Conservation (phyloP, 2,888 invertebrate genomes). For the Leptinotarsa rubiginosa region DNA sequence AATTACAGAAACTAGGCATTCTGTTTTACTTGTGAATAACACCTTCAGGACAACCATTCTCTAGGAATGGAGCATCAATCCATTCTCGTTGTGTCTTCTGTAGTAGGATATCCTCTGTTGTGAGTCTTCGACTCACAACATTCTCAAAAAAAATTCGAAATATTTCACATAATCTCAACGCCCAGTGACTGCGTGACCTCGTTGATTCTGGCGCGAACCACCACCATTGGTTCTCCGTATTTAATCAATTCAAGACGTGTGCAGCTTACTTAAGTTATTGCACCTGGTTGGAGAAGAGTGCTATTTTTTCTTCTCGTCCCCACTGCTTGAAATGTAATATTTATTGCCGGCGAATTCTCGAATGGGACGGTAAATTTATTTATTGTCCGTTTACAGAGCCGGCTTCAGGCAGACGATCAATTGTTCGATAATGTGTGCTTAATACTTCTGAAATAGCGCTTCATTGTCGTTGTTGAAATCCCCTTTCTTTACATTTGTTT, state of each 20-base stretch:
- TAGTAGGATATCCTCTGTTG: no score
- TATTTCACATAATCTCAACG: neutral
- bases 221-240: constrained; percentile 41
- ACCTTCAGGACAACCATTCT: no score
- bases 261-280: constrained; percentile 37
- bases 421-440: no score
- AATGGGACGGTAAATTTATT: constrained; percentile 1
- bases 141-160: no score
- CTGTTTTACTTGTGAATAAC: no score
- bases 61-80: no score
- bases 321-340: neutral
- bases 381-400: neutral
- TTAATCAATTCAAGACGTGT: constrained; percentile 38
- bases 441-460: no score
- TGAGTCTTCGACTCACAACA: no score
- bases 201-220: constrained; percentile 48
- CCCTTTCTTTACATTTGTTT: no score
- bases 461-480: no score
- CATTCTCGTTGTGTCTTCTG: no score
- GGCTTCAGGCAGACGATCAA: neutral
- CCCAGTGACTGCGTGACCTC: constrained; percentile 47
- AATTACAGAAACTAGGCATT: no score
- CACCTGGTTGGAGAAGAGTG: constrained; percentile 32
- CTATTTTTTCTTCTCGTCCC: constrained; percentile 22
- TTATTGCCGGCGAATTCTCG: constrained; percentile 7